Percentiles rank a stretch among this genome's conserved stretches.
Evolutionary conservation across 2,113 vertebrate species (phyloP).

Genomic region (Pangasianodon gigas): DNA sequence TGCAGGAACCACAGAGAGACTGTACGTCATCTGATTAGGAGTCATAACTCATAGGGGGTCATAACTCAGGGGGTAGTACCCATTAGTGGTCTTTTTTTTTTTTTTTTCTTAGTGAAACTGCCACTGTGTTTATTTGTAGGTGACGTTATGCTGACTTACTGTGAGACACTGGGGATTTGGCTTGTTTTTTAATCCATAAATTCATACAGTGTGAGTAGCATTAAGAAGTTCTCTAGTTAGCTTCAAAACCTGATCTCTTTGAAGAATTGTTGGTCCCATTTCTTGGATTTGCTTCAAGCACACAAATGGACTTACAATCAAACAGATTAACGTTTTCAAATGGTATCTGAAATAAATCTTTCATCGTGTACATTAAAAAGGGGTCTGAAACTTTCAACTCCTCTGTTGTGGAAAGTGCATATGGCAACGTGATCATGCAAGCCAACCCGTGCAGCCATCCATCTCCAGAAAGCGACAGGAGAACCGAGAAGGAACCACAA

Average conservation of each 20-base stretch:
- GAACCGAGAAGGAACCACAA: slow-evolving; percentile 31
- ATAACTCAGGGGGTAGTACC: not conserved
- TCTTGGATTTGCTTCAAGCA: not conserved
- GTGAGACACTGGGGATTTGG: not conserved
- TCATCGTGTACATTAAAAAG: not conserved
- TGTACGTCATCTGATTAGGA: not conserved
- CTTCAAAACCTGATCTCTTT: not conserved
- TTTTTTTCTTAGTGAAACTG: not conserved
- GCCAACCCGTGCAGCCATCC: slow-evolving; percentile 20
- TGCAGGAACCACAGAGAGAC: not conserved
- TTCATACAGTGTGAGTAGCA: not conserved
- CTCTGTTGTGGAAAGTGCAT: slow-evolving; percentile 18
- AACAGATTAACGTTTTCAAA: not conserved
- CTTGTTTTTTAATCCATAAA: not conserved
- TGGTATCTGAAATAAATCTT: slow-evolving; percentile 13
- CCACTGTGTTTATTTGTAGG: not conserved
- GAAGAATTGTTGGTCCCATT: not conserved
- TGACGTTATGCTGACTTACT: not conserved
- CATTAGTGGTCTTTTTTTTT: not conserved
- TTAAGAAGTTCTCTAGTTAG: not conserved
- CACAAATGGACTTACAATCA: not conserved
- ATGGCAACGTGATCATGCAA: slow-evolving; percentile 9
- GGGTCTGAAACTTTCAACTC: not conserved
- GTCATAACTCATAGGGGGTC: slow-evolving; percentile 9
- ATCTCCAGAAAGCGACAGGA: slow-evolving; percentile 35